Evolutionary conservation across 2,888 invertebrate species (phyloP), one percentile per base, ranked within the genome.

Genomic region (Sarcophaga caerulescens): DNA sequence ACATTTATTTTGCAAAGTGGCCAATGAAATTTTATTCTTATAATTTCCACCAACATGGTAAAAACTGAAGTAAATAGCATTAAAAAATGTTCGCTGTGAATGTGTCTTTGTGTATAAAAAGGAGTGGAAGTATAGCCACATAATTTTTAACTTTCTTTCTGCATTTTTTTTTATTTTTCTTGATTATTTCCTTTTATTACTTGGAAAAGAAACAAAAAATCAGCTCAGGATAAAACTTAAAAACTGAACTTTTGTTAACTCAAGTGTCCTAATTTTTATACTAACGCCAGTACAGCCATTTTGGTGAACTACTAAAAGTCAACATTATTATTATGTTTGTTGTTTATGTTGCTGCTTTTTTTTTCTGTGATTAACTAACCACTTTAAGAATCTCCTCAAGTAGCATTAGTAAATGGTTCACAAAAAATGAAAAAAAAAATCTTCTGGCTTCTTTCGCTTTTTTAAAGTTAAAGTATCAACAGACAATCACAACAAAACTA

Each of bases 381-480:
- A 80, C 80, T 74, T 80, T 80, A 23, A 68, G 74, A 74, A 62
- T 68, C 80, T 25, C 73, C 47, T 21, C 63, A 74, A 74, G 74
- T 66, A 66, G 65, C 65, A 52, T 69, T 69, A 52, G 77, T 69
- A 77, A 69, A 47, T 60, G 23, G 77, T 68, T 23, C 45, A 77
- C 2, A 12, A 47, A 47, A 47, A 11, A 47, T 47, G 47, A 6
- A 47, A 47, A 47, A 47, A 8, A 47, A 47, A 47, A 11, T 12
- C 47, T 11, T 69, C 60, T 69, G 66, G 14, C 21, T 76, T 79
- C 25, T 35, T 3, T 10, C 14, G 12, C 12, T 62, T 23, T 47
- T 52, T 68, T 52, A 47, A 74, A 79, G 70, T 71, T 63, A 79
- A 63, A 45, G 69, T 77, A 63, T 63, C 25, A 78, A 78, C 78